Conservation (phyloP, 1,140 invertebrate genomes). For the Drosophila burlai region DNA sequence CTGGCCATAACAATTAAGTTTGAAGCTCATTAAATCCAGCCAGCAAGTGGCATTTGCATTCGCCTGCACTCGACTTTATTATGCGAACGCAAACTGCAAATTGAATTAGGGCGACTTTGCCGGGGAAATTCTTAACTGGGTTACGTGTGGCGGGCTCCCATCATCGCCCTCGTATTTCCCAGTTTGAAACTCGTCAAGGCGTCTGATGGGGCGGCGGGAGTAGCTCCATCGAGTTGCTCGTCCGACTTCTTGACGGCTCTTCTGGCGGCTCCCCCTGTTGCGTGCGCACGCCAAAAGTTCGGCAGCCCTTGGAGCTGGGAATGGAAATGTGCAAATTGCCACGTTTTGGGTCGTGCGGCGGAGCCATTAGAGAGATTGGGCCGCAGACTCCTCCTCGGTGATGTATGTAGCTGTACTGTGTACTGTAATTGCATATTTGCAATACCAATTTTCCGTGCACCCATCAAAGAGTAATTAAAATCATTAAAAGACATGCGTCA, state of each 20-base stretch:
- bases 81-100: conserved; percentile 70
- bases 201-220: conserved; percentile 38
- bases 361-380: conserved; percentile 33
- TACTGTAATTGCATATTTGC: conserved; percentile 45
- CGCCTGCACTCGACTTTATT: conserved; percentile 60
- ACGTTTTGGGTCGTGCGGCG: conserved; percentile 29
- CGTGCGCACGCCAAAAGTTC: conserved; percentile 47
- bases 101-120: conserved; percentile 75
- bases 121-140: conserved; percentile 38
- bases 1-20: conserved; percentile 70
- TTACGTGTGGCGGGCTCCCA: conserved; percentile 39
- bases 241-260: conserved; percentile 23
- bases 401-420: conserved; percentile 15
- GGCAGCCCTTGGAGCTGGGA: conserved; percentile 4
- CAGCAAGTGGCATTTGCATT: conserved; percentile 60
- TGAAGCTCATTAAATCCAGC: conserved; percentile 68
- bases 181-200: conserved; percentile 66
- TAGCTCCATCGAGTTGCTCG: conserved; percentile 8
- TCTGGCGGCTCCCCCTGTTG: conserved; percentile 7
- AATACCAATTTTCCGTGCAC: conserved; percentile 42
- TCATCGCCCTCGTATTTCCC: conserved; percentile 45
- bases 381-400: conserved; percentile 7
- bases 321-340: conserved; percentile 46
- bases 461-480: conserved; percentile 44
- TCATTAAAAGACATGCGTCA: conserved; percentile 57